These are phyloP conservation scores for Corvus hawaiiensis DNA, from an alignment of 2,113 vertebrate genomes.

Conservation along the genomic window DNA sequence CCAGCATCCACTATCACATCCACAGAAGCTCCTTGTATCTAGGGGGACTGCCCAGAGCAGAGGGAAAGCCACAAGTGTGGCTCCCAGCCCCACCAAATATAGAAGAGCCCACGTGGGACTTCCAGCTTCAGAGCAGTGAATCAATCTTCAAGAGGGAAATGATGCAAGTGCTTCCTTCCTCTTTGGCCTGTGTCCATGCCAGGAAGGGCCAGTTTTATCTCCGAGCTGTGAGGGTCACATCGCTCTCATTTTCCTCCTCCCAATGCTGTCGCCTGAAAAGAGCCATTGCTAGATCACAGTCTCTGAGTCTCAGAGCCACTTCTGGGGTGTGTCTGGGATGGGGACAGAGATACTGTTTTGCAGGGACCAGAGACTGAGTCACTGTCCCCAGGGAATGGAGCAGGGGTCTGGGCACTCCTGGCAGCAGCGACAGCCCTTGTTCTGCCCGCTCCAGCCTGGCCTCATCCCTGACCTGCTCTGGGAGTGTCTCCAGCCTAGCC, in stretches of 20 bases:
- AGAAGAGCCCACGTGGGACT: not conserved
- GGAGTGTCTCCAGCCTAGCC: not conserved
- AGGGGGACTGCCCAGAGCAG: not conserved
- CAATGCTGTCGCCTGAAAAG: not conserved
- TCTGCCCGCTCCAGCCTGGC: not conserved
- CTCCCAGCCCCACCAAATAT: rapidly evolving
- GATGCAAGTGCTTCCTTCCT: not conserved
- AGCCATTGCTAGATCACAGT: rapidly evolving
- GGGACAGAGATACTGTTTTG: not conserved
- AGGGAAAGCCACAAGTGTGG: not conserved
- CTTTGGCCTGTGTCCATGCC: not conserved
- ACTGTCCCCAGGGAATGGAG: not conserved
- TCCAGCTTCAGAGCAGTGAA: not conserved
- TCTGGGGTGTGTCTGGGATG: not conserved
- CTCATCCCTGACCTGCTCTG: not conserved
- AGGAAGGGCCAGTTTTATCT: not conserved
- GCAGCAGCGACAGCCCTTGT: not conserved
- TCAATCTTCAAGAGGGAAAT: not conserved
- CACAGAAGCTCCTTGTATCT: not conserved
- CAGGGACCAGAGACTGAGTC: not conserved
- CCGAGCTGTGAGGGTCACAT: not conserved
- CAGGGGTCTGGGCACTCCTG: not conserved
- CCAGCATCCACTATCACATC: not conserved
- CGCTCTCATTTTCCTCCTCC: not conserved
- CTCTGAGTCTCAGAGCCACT: not conserved